These are phyloP conservation scores for Drosophila murphyi DNA, from an alignment of 1,140 invertebrate species.

Conservation along the genomic window DNA sequence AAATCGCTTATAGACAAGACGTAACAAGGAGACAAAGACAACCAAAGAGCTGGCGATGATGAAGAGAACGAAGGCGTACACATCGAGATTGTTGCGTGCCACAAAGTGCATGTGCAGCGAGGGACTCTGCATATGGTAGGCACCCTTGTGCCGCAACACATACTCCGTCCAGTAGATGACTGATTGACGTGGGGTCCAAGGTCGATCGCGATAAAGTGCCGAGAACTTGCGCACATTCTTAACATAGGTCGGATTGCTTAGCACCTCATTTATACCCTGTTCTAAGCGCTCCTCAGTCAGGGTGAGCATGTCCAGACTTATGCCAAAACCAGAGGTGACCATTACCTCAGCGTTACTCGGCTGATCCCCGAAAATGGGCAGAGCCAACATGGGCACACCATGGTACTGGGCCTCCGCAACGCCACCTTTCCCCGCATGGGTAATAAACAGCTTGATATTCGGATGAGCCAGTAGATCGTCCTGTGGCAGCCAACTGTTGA, in stretches of 20 bases:
- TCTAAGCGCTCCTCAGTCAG: constrained; percentile 25
- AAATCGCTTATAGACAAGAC: not conserved
- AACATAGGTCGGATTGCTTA: constrained; percentile 48
- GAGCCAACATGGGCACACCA: constrained; percentile 85
- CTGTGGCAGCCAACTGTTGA: constrained; percentile 87
- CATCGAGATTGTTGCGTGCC: constrained; percentile 69
- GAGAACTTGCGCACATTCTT: constrained; percentile 51
- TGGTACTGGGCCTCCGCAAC: constrained; percentile 85
- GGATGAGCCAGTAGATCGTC: constrained; percentile 85
- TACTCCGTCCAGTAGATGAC: constrained; percentile 85
- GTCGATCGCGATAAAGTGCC: constrained; percentile 71
- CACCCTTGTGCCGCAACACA: constrained; percentile 84
- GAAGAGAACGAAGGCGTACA: constrained; percentile 50
- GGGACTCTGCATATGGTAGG: constrained; percentile 79
- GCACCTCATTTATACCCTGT: constrained; percentile 41
- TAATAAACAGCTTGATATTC: constrained; percentile 85
- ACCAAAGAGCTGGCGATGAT: not conserved
- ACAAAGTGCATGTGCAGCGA: constrained; percentile 60
- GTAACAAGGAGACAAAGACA: constrained; percentile 13
- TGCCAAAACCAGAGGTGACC: constrained; percentile 28
- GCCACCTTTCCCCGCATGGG: constrained; percentile 86
- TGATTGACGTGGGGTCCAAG: constrained; percentile 78
- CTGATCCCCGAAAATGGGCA: constrained; percentile 84
- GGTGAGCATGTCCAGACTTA: constrained; percentile 58
- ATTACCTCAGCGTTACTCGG: constrained; percentile 36